phyloP scores from a whole-genome alignment of 2,113 vertebrate species.

The Protobothrops flavoviridis region DNA sequence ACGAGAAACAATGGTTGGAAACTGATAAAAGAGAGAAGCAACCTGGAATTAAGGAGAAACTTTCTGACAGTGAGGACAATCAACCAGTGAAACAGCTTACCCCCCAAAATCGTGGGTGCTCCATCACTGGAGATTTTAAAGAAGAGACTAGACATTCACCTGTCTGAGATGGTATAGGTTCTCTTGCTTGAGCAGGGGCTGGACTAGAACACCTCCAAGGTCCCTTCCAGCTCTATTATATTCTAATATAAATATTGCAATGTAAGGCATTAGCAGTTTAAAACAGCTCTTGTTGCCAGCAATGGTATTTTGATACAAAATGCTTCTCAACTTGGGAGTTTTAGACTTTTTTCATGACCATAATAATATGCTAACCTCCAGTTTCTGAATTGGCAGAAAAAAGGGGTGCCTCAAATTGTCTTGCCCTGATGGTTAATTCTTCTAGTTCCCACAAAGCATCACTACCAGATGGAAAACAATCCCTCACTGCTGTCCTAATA shows the following conservation, averaged over 20 bases:
- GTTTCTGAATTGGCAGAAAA: neutral
- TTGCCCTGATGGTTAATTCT: neutral
- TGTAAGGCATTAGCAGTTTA: neutral
- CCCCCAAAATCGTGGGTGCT: too few species aligned
- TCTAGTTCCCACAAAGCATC: neutral
- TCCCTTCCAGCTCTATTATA: too few species aligned
- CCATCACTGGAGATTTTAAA: too few species aligned
- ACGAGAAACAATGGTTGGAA: too few species aligned
- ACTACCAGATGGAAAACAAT: neutral
- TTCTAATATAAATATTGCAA: neutral
- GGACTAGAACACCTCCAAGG: too few species aligned
- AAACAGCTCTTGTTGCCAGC: neutral
- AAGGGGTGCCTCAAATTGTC: neutral
- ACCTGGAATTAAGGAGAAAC: too few species aligned
- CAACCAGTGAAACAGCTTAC: too few species aligned
- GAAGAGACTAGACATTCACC: too few species aligned
- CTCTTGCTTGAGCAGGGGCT: too few species aligned
- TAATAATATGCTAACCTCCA: neutral
- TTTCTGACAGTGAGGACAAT: too few species aligned
- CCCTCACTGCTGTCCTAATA: neutral
- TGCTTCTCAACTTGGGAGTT: neutral
- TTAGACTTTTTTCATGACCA: neutral
- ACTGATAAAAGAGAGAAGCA: too few species aligned
- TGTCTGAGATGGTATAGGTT: too few species aligned
- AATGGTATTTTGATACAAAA: neutral